Base-by-base conservation (phyloP, 2,113 vertebrate species). In the Gnathonemus echidnorhynchus region DNA sequence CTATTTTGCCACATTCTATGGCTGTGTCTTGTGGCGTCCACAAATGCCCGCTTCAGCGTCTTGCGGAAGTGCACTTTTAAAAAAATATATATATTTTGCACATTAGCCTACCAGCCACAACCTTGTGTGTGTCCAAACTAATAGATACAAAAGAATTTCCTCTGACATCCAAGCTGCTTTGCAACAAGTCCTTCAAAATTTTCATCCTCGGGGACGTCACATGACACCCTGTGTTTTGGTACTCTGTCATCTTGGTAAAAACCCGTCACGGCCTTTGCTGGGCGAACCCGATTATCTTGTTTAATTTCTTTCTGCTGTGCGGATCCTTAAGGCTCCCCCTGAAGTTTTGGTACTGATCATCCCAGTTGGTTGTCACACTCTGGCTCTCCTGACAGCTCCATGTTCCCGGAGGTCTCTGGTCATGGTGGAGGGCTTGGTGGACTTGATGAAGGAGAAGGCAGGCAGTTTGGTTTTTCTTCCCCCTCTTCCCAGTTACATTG, bases 401-500 rank as follows among this genome's bases (percentile, higher is more conserved):
- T 50, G 27, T 66, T 92, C 66, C 91, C 77, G 35, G 88, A 90
- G 7, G 88, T 70, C 70, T 86, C 50, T 87, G 90, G 80, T 87
- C 8, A 39, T 48, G 48, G 15, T 31, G 42, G 46, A 13, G 48
- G 89, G 91, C 85, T 88, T 86, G 91, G 91, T 85, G 62, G n/a
- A 15, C 89, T 50, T 88, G 15, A 58, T 52, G 85, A 90, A 58
- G 85, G 9, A 90, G 87, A 70, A 46, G n/a, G 19, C 49, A 19
- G 13, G 77, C 48, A 39, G 13, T 7, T 77, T 19, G 35, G 10
- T 42, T 31, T 31, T 31, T 31, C 1, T 42, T 53, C 90, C 17
- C 39, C 87, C 80, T 92, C 77, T 91, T 42, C 83, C 89, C 87
- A 53, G 52, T 85, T 70, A 83, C 87, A 89, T 91, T 93, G 92